Percentiles rank a stretch among this genome's conserved stretches.
phyloP scores from a whole-genome alignment of 2,888 invertebrate genomes.

The Ophioninae sp. region DNA sequence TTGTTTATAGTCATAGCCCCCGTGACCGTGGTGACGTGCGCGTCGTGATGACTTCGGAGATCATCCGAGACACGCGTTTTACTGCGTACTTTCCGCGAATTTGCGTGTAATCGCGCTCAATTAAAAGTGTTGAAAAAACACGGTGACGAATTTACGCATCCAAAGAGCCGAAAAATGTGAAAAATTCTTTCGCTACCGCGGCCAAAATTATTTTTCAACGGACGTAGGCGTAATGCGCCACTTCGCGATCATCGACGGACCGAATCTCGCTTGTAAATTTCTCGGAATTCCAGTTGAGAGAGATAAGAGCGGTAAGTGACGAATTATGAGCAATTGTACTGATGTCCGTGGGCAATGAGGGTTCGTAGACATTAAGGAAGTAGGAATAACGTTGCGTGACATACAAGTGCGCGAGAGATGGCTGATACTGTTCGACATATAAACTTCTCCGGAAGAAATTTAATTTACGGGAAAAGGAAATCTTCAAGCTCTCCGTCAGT shows the following conservation, averaged over 20 bases:
- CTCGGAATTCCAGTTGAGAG: constrained; percentile 9
- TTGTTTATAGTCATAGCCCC: constrained; percentile 7
- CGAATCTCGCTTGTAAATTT: constrained; percentile 26
- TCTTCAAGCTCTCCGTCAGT: not conserved
- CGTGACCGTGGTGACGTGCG: constrained; percentile 22
- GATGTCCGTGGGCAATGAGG: not conserved
- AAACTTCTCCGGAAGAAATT: not conserved
- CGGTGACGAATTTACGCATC: not conserved
- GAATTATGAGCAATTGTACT: not conserved
- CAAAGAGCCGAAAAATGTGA: not conserved
- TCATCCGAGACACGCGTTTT: constrained; percentile 1
- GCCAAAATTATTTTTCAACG: not conserved
- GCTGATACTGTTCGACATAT: not conserved
- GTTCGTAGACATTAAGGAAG: not conserved
- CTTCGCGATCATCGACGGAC: constrained; percentile 12
- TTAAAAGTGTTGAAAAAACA: not conserved
- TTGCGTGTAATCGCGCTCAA: not conserved
- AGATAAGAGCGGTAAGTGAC: constrained; percentile 41
- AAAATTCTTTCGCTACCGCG: not conserved
- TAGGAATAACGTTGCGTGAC: not conserved
- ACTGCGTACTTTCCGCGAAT: not conserved
- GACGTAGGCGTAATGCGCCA: constrained; percentile 28
- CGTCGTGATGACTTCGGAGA: constrained; percentile 20
- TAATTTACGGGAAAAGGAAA: not conserved
- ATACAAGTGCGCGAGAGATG: not conserved